A percentile compares a stretch with the other conserved stretches of the same genome.
phyloP scores from a whole-genome alignment of 2,888 invertebrate species.

The Oxycera nigricornis region DNA sequence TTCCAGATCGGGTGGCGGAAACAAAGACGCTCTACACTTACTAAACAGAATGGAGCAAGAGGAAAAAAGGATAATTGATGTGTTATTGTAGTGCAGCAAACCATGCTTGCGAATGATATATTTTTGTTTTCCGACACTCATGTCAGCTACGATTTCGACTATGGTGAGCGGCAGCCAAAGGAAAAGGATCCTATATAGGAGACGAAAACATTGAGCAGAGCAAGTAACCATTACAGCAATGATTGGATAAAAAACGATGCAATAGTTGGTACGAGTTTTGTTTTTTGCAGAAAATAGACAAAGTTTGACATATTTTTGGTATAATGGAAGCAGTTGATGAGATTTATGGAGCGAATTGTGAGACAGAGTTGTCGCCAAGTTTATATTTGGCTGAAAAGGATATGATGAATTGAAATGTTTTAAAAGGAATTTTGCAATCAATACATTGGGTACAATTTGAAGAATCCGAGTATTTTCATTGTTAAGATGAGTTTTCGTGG shows the following conservation, averaged over 20 bases:
- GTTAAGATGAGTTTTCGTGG: no score
- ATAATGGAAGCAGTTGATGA: not conserved
- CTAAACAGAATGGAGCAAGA: slow-evolving; percentile 22
- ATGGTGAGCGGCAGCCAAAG: not conserved
- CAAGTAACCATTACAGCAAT: not conserved
- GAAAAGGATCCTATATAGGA: slow-evolving; percentile 22
- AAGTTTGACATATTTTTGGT: slow-evolving; percentile 14
- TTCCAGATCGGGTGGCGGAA: not conserved
- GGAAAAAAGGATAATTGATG: slow-evolving; percentile 45
- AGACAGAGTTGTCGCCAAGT: not conserved
- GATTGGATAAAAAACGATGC: not conserved
- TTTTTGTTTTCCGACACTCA: slow-evolving; percentile 39
- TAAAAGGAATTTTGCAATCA: no score
- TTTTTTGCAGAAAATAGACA: not conserved
- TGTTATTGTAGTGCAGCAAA: slow-evolving; percentile 46
- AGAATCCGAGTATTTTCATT: no score
- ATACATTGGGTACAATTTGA: no score
- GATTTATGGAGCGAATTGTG: not conserved
- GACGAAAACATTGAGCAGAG: not conserved
- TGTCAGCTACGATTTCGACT: slow-evolving; percentile 34
- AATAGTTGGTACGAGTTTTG: not conserved
- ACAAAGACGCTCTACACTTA: not conserved
- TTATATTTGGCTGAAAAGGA: no score
- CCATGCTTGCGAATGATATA: slow-evolving; percentile 42
- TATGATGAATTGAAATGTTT: not conserved